Base-by-base conservation (phyloP, 2,888 invertebrate genomes). In the Heliconius hortense region DNA sequence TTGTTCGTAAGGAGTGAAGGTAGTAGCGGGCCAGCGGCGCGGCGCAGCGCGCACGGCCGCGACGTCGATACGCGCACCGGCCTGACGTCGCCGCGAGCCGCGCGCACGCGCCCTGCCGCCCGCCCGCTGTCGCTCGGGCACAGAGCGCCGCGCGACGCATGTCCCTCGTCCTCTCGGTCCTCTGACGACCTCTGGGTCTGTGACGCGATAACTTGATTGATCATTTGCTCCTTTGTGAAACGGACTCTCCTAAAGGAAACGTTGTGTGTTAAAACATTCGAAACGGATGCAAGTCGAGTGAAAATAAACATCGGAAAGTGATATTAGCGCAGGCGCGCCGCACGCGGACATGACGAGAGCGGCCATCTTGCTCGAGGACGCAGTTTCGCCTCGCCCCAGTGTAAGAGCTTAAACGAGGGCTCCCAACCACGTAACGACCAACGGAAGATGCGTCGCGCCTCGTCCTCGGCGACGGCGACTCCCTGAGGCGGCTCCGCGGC, bases 361-460 rank as follows among this genome's bases (percentile, higher is more conserved):
- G 91, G 93, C 93, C 93, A 93, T 94, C 90, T 93, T 93, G 92
- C 89, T 84, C 82, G 92, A 90, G 87, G 90, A 91, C 91, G 89
- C 90, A 90, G 86, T 92, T 89, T 92, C 90, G 91, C 92, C 93
- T 93, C 93, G 93, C 93, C 93, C 92, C 86, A 90, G 92, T 89
- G 85, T 88, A 88, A 82, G 87, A 90, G 85, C 84, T 86, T 90
- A 85, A 90, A 87, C 84, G 80, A 83, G 82, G 86, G 84, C 74
- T 84, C 82, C 83, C 80, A 85, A 87, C 84, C 84, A 83, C 81
- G 82, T 78, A 79, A 77, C 80, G 80, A 81, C 79, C 80, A 83
- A 82, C 84, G 81, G 82, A 84, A 80, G 86, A 94, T 91, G 92
- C 85, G 85, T 87, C 87, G 88, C 85, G 87, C 84, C 81, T 83